A percentile compares a stretch with the other conserved stretches of the same genome.
Conservation (phyloP, 2,888 invertebrate genomes). For the Nesidiocoris tenuis region DNA sequence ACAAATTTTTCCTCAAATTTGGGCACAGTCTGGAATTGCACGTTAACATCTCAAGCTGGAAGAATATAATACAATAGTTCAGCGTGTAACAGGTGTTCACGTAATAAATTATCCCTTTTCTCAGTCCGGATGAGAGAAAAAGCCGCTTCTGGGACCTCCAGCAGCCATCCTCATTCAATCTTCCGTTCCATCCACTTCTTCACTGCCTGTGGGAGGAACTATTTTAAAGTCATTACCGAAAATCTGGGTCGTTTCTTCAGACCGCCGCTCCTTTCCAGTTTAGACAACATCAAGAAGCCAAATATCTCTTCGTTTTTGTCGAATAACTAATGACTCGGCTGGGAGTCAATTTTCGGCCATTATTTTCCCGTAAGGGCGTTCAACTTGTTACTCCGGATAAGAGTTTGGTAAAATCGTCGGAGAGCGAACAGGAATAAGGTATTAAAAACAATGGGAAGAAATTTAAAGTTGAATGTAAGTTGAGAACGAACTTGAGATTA, state of each 20-base stretch:
- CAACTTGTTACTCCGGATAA: no score
- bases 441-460: no score
- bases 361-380: no score
- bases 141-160: background rate
- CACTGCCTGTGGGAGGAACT: conserved; percentile 15
- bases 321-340: background rate
- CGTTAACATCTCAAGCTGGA: no score
- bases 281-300: conserved; percentile 5
- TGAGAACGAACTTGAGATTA: no score
- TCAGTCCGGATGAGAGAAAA: background rate
- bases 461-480: no score
- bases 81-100: conserved; percentile 35
- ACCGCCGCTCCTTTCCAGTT: background rate
- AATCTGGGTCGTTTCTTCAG: conserved; percentile 7
- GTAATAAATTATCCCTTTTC: conserved; percentile 34
- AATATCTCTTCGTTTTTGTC: background rate
- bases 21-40: no score
- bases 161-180: background rate
- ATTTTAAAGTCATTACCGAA: conserved; percentile 38
- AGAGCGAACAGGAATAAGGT: no score
- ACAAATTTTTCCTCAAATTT: no score
- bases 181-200: conserved; percentile 10
- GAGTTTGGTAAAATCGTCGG: no score
- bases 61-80: no score
- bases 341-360: background rate